Percentiles rank a stretch among this genome's conserved stretches.
phyloP scores from a whole-genome alignment of 2,888 invertebrate genomes.

The Eledona agricola region DNA sequence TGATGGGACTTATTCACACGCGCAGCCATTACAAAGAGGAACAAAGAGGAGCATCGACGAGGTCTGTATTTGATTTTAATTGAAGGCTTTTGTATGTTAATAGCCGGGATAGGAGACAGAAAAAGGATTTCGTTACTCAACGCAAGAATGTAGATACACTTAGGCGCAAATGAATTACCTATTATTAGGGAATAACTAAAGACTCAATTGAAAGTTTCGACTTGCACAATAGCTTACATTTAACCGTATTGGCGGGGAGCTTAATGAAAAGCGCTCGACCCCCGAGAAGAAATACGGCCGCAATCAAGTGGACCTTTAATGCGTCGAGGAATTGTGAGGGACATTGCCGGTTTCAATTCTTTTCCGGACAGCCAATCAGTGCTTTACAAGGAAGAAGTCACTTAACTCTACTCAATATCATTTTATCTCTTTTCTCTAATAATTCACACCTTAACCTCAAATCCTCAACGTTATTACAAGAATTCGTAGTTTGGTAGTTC shows the following conservation, averaged over 20 bases:
- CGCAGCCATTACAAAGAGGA: constrained; percentile 15
- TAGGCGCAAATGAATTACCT: constrained; percentile 52
- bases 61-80: constrained; percentile 21
- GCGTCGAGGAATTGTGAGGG: constrained; percentile 59
- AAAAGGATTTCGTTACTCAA: constrained; percentile 24
- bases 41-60: constrained; percentile 14
- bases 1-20: constrained; percentile 18
- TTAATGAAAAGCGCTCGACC: constrained; percentile 59
- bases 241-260: constrained; percentile 57
- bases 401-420: constrained; percentile 43
- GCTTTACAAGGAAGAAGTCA: constrained; percentile 49
- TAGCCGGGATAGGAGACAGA: constrained; percentile 7
- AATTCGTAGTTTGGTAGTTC: too few species aligned
- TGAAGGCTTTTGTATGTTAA: constrained; percentile 19
- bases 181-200: constrained; percentile 55
- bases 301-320: constrained; percentile 62
- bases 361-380: constrained; percentile 58
- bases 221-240: constrained; percentile 58
- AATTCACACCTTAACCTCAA: constrained; percentile 16
- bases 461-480: too few species aligned
- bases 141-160: constrained; percentile 23
- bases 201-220: constrained; percentile 58
- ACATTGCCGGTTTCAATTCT: constrained; percentile 59
- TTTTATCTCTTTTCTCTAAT: constrained; percentile 45
- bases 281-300: constrained; percentile 60